phyloP scores from a whole-genome alignment of 2,113 vertebrate species.

The Myiozetetes cayanensis region DNA sequence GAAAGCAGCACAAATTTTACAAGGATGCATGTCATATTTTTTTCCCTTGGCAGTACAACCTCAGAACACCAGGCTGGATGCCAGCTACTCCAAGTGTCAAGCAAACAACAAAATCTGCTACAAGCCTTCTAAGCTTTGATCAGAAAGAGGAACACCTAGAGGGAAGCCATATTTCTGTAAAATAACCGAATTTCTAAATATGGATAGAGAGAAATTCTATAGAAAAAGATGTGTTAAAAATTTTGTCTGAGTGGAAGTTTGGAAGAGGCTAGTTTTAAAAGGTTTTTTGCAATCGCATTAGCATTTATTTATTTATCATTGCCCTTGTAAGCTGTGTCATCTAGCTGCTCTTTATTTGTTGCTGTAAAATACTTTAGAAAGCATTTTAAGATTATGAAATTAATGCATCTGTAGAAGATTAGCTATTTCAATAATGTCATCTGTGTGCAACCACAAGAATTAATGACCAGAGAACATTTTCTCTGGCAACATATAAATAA shows the following conservation, averaged over 20 bases:
- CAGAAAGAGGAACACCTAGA: not conserved
- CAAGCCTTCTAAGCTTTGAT: not conserved
- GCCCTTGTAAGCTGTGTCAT: not conserved
- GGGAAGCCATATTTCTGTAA: not conserved
- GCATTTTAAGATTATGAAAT: conserved; percentile 21
- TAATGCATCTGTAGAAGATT: conserved; percentile 11
- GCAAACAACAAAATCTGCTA: not conserved
- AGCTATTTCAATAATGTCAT: not conserved
- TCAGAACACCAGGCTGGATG: not conserved
- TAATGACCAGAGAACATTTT: not conserved
- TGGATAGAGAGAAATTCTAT: not conserved
- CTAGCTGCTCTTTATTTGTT: not conserved
- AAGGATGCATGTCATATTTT: not conserved
- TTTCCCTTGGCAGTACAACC: conserved; percentile 53
- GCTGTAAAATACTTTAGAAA: not conserved
- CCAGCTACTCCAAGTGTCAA: not conserved
- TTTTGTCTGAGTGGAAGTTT: not conserved
- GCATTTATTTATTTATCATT: not conserved
- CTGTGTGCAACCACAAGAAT: not conserved
- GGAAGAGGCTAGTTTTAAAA: not conserved
- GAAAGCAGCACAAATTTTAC: conserved; percentile 54
- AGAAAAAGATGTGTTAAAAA: not conserved
- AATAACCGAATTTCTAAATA: not conserved
- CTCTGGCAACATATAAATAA: not conserved
- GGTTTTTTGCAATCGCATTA: fast-evolving